Evolutionary conservation across 2,888 invertebrate genomes (phyloP), one percentile per base, ranked within the genome.

Genomic region (Panzeria rudis): DNA sequence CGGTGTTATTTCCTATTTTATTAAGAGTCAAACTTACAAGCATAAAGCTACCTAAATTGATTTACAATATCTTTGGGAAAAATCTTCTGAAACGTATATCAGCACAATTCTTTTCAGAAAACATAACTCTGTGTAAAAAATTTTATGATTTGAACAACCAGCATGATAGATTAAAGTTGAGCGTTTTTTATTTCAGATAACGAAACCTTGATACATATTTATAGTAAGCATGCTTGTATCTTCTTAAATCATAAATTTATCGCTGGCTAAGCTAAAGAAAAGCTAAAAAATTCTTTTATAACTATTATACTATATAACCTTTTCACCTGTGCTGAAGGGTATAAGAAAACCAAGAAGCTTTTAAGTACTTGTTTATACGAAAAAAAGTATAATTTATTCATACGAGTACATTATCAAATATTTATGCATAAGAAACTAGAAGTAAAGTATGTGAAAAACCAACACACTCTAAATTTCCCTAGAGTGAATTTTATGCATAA

Each of bases 361-460:
- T 29, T 15, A 61, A 59, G 47, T 20, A 35, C 47, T 72, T 38
- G 23, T 25, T 13, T n/a, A 8, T 15, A 68, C 38, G 9, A 35
- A 11, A 9, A 38, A 3, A 23, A n/a, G 29, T 44, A 25, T 25
- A n/a, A 25, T 38, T 15, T 8, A 62, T 35, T 52, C 38, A 25
- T 15, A 4, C 15, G 44, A 44, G n/a, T 52, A 11, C 17, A 62
- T 50, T 32, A 8, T 59, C 62, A 62, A n/a, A 54, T 25, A 25
- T 20, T 77, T 66, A 72, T 66, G 47, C 56, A 68, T 7, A 64
- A 54, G 38, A 35, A 25, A 52, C 35, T 54, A 20, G 25, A 72
- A 69, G 25, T 47, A 44, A 81, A 69, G 82, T 56, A 35, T 69
- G 54, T 66, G 4, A 5, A 66, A 44, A 56, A 52, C 69, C 17